Base-by-base conservation (phyloP, 2,113 vertebrate species). In the Heterocephalus glaber region DNA sequence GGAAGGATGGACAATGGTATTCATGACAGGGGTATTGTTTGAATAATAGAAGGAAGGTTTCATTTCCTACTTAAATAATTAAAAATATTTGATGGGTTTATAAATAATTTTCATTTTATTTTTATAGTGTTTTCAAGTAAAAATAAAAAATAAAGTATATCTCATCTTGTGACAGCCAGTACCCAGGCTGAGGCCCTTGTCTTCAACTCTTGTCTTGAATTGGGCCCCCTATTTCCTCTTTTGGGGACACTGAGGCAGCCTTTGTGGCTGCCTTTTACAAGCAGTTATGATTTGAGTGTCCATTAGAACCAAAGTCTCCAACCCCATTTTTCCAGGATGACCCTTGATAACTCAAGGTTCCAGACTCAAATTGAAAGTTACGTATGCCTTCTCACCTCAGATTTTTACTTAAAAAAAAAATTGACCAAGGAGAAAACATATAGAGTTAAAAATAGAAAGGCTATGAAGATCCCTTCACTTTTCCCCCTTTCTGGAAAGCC, bases 111-210 rank as follows among this genome's bases (percentile, higher is more conserved):
- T 80, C 47, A 92, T 92, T 72, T 80, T 77, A 58, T 77, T 77
- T 33, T 88, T 86, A 91, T n/a, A 95, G 11, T 56, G 20, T 24
- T 90, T 96, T 84, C 22, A 68, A 97, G 74, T 82, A 49, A 89
- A 87, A 90, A 52, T 38, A 28, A 84, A 84, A 96, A 89, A 76
- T 58, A 56, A 76, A 96, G 72, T 7, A 0, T 8, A 85, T 44
- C 44, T 94, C 38, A 82, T 93, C 49, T 87, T 77, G 35, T 89
- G 49, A 60, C 4, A 9, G 7, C 33, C 70, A 61, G 76, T 7
- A 16, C 66, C 19, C 13, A 2, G 54, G 65, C 24, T 44, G 16
- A 47, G 58, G 9, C 4, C 3, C 2, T n/a, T n/a, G 16, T 17
- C 38, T 35, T 76, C 12, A 49, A 61, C 16, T 82, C n/a, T 28